These are phyloP conservation scores for Lapara coniferarum DNA, from an alignment of 2,888 invertebrate genomes.

Conservation along the genomic window DNA sequence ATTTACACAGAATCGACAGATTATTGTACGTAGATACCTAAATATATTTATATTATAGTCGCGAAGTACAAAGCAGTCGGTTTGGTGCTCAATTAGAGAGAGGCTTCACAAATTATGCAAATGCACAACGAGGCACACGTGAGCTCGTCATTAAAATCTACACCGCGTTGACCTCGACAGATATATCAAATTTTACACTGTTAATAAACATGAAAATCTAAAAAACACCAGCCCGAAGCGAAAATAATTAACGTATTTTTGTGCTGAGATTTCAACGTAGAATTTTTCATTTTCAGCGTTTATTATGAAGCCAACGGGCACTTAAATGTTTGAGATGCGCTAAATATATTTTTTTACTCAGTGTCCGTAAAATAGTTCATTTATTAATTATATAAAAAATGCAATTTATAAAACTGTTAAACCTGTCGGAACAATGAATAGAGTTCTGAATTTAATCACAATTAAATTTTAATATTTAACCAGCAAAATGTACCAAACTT, in stretches of 20 bases:
- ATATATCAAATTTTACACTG: constrained; percentile 41
- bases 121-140: constrained; percentile 48
- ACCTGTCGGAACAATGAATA: background rate
- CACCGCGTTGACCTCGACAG: constrained; percentile 48
- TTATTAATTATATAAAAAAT: background rate
- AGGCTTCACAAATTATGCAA: constrained; percentile 61
- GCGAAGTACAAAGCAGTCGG: constrained; percentile 11
- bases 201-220: constrained; percentile 39
- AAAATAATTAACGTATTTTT: constrained; percentile 32
- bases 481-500: background rate
- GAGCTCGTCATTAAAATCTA: constrained; percentile 60
- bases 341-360: constrained; percentile 1
- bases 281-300: constrained; percentile 26
- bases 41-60: background rate
- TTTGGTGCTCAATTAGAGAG: constrained; percentile 48
- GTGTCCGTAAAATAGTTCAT: background rate
- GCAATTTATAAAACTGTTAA: background rate
- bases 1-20: background rate
- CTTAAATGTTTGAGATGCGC: constrained; percentile 17
- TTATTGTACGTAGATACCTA: background rate
- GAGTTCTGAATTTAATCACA: background rate
- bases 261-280: constrained; percentile 20
- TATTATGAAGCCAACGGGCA: constrained; percentile 11
- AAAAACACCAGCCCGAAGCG: constrained; percentile 29
- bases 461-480: background rate